A percentile compares a stretch with the other conserved stretches of the same genome.
Conservation (phyloP, 2,888 invertebrate species). For the Amphimallon solstitiale region DNA sequence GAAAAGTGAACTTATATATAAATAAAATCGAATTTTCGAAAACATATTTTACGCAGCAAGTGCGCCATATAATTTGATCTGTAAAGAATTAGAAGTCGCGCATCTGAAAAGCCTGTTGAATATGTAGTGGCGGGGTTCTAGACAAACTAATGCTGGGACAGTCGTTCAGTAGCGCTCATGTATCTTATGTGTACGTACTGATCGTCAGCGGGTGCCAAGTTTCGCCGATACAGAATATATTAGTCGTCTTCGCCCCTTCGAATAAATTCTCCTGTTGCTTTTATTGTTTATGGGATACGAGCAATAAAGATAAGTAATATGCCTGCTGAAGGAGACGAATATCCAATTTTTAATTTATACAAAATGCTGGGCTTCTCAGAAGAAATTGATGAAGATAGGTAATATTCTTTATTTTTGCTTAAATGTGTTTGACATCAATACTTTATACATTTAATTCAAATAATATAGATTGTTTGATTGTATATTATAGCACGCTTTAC, state of each 20-base stretch:
- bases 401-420: conserved; percentile 38
- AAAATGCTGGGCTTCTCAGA: conserved; percentile 52
- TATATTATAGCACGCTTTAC: too few relatives aligned
- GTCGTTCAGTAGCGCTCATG: conserved; percentile 22
- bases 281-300: neutral
- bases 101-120: conserved; percentile 29
- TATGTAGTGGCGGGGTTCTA: conserved; percentile 22
- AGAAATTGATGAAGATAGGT: conserved; percentile 57
- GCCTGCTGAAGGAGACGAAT: conserved; percentile 51
- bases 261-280: neutral
- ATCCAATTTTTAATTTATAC: conserved; percentile 53
- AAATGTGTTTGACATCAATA: too few relatives aligned
- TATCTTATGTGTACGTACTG: conserved; percentile 3
- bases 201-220: neutral
- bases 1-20: too few relatives aligned
- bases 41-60: neutral
- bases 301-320: conserved; percentile 21
- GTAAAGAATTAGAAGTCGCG: conserved; percentile 7
- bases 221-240: neutral
- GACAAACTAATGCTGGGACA: conserved; percentile 5
- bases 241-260: conserved; percentile 1
- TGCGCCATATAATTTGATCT: neutral
- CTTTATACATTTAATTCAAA: too few relatives aligned
- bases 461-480: too few relatives aligned
- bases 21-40: neutral